phyloP scores from a whole-genome alignment of 2,888 invertebrate genomes.

The Notodromas monacha region DNA sequence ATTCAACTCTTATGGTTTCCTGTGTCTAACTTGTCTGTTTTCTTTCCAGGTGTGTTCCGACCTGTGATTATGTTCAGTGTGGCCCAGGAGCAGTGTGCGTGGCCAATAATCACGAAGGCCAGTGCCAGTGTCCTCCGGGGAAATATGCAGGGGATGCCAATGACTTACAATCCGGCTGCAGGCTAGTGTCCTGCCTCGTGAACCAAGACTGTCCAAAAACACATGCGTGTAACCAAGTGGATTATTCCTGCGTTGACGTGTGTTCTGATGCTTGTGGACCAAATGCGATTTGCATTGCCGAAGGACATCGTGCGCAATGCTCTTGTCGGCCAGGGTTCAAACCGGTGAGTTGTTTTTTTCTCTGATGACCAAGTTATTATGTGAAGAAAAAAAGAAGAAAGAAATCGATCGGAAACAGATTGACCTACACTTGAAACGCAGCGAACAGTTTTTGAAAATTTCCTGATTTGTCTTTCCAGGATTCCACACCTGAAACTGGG shows the following conservation, averaged over 20 bases:
- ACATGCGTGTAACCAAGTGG: conserved; percentile 49
- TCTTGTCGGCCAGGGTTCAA: conserved; percentile 53
- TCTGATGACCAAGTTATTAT: too few relatives aligned
- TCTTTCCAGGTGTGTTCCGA: conserved; percentile 33
- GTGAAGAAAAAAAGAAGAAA: too few relatives aligned
- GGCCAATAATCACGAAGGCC: conserved; percentile 56
- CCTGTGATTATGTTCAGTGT: conserved; percentile 40
- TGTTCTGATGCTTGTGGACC: conserved; percentile 53
- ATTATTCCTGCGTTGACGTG: conserved; percentile 44
- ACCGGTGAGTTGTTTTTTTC: too few relatives aligned
- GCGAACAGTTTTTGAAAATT: too few relatives aligned
- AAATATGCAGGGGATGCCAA: conserved; percentile 55
- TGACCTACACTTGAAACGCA: too few relatives aligned
- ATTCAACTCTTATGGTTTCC: too few relatives aligned
- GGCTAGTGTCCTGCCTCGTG: conserved; percentile 14
- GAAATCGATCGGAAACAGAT: too few relatives aligned
- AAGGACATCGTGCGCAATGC: conserved; percentile 44
- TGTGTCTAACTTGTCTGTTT: neutral
- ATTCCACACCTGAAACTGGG: conserved; percentile 49
- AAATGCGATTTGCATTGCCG: conserved; percentile 56
- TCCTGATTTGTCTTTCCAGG: too few relatives aligned
- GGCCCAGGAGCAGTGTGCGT: conserved; percentile 60
- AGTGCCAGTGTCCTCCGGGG: conserved; percentile 62
- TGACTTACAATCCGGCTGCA: conserved; percentile 20
- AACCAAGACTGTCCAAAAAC: conserved; percentile 27